Evolutionary conservation across 2,888 invertebrate genomes (phyloP).

Genomic region (Cataglyphis altisquamis): DNA sequence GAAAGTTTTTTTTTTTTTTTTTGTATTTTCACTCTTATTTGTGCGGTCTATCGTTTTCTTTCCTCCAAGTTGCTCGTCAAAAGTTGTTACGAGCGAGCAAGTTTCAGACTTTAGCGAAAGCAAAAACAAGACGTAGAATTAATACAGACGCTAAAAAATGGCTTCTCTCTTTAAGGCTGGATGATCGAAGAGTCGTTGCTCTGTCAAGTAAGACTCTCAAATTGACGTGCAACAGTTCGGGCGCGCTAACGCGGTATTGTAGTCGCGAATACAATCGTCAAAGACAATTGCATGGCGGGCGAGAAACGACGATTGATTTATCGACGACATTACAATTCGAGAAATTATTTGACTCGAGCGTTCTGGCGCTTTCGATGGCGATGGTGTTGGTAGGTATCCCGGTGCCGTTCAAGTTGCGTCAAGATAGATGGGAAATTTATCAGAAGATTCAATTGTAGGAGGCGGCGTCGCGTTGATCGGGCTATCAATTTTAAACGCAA

Average conservation of each 20-base stretch:
- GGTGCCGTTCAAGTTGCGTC: slow-evolving; percentile 22
- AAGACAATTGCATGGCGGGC: slow-evolving; percentile 44
- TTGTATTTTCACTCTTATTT: neutral
- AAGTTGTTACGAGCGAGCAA: neutral
- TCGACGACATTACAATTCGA: slow-evolving; percentile 53
- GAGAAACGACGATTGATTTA: slow-evolving; percentile 54
- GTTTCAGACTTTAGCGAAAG: neutral
- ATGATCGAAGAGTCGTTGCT: neutral
- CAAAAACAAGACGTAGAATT: slow-evolving; percentile 18
- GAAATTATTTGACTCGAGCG: slow-evolving; percentile 55
- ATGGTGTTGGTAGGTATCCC: slow-evolving; percentile 21
- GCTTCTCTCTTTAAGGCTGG: neutral
- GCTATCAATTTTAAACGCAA: slow-evolving; percentile 62
- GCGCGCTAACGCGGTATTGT: slow-evolving; percentile 44
- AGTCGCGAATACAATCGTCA: slow-evolving; percentile 30
- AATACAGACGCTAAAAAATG: slow-evolving; percentile 2
- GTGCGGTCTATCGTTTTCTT: neutral
- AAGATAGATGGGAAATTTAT: slow-evolving; percentile 59
- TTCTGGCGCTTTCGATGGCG: neutral
- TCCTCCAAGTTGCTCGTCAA: neutral
- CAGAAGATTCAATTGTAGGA: slow-evolving; percentile 60
- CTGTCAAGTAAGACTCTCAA: neutral
- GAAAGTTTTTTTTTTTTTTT: neutral
- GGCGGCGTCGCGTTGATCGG: slow-evolving; percentile 50
- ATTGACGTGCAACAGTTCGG: slow-evolving; percentile 30